These are phyloP conservation scores for Zaprionus taronus DNA, from an alignment of 1,140 invertebrate genomes.

Conservation along the genomic window DNA sequence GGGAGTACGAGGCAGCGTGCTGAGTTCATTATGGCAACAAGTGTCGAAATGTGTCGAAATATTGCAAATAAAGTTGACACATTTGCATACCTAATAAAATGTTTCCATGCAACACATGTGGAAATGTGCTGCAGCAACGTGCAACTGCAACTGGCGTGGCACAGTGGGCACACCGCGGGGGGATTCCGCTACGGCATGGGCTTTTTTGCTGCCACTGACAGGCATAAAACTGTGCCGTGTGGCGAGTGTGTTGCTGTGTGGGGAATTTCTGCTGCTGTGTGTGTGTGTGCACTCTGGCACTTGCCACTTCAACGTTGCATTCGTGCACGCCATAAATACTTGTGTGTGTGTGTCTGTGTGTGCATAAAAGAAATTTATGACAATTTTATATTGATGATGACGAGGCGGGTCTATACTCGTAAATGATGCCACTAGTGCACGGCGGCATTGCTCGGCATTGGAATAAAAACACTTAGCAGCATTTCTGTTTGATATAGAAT, in stretches of 20 bases:
- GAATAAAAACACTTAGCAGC: no score
- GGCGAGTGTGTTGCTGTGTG: not conserved
- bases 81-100: slow-evolving; percentile 84
- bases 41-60: slow-evolving; percentile 76
- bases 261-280: not conserved
- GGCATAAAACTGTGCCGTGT: slow-evolving; percentile 44
- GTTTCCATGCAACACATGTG: slow-evolving; percentile 48
- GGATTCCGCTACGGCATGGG: not conserved
- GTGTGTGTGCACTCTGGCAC: slow-evolving; percentile 44
- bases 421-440: slow-evolving; percentile 25
- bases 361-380: slow-evolving; percentile 76
- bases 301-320: slow-evolving; percentile 54
- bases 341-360: slow-evolving; percentile 10
- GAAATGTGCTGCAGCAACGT: slow-evolving; percentile 32
- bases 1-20: slow-evolving; percentile 1
- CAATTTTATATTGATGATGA: slow-evolving; percentile 78
- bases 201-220: slow-evolving; percentile 13
- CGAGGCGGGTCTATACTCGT: slow-evolving; percentile 58
- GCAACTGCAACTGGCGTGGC: slow-evolving; percentile 23
- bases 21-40: slow-evolving; percentile 78
- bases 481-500: no score
- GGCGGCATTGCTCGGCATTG: not conserved
- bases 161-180: not conserved
- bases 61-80: slow-evolving; percentile 81
- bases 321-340: slow-evolving; percentile 75